Evolutionary conservation across 2,888 invertebrate species (phyloP).

Genomic region (Microchrysa polita): DNA sequence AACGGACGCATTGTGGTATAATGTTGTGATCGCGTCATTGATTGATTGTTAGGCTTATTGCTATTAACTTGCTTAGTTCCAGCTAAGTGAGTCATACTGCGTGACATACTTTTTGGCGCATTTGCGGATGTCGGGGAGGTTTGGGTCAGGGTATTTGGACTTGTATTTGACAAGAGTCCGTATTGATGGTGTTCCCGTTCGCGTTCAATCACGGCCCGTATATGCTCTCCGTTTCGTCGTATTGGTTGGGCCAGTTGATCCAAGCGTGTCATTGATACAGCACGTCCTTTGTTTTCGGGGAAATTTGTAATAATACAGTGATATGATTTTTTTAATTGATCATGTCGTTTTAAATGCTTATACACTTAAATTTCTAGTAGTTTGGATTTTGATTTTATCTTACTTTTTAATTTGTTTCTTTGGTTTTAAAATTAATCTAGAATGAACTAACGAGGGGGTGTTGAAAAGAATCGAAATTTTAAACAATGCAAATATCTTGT

Average conservation of each 20-base stretch:
- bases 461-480: constrained; percentile 12
- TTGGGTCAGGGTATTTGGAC: constrained; percentile 55
- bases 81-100: constrained; percentile 77
- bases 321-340: constrained; percentile 15
- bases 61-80: constrained; percentile 51
- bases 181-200: constrained; percentile 59
- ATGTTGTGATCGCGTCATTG: constrained; percentile 10
- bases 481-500: constrained; percentile 39
- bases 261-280: constrained; percentile 92
- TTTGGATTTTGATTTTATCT: not conserved
- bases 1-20: constrained; percentile 59
- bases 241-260: constrained; percentile 84
- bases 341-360: not conserved
- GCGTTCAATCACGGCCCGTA: constrained; percentile 63
- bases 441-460: constrained; percentile 40
- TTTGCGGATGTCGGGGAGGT: constrained; percentile 51
- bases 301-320: too few relatives aligned
- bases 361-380: not conserved
- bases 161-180: constrained; percentile 52
- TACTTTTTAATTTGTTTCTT: constrained; percentile 32
- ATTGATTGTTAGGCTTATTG: constrained; percentile 21
- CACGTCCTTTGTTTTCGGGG: constrained; percentile 78
- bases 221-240: constrained; percentile 66
- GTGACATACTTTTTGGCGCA: constrained; percentile 67
- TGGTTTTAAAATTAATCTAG: constrained; percentile 45